Evolutionary conservation across 2,797 vertebrate genomes (phyloP), one percentile per base, ranked within the genome.

Genomic region (Meda fulgida): DNA sequence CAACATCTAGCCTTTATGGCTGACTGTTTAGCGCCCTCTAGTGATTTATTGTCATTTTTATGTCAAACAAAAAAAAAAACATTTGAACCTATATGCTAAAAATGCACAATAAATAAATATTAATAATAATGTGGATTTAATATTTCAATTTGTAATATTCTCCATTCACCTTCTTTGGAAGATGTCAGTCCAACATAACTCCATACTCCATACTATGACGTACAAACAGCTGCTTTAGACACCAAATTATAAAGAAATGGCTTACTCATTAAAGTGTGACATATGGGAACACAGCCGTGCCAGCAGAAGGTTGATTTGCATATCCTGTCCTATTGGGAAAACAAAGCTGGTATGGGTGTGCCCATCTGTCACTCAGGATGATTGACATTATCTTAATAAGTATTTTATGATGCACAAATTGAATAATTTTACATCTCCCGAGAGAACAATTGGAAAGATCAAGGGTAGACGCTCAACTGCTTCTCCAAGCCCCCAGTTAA

Each of bases 1-100:
- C 13, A 5, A 6, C 11, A 26, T 7, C 65, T 11, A 34, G 65
- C 65, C 8, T 29, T 65, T 65, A 18, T 65, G 2, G 34, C 48
- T 70, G 43, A 81, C 26, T 46, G 26, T 81, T 72, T 81, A 73
- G 81, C 81, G 48, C 80, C 70, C 70, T 43, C 70, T 82, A 60
- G 69, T 82, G 80, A 36, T 73, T 46, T 19, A 5, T 38, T 38
- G 29, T 51, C 8, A 60, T 26, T 65, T 65, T 65, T 18, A 31
- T 65, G 63, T 8, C 14, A 65, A 29, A 21, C 18, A 19, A 31
- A 31, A 31, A 65, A 29, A 21, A 9, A 19, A 26, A 40, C 8
- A 5, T 65, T 46, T 78, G 8, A 34, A 53, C 34, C 46, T 31
- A 11, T 72, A 26, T 21, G 31, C 73, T 58, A n/a, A 26, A 58